Evolutionary conservation across 2,113 vertebrate species (phyloP), one percentile per base, ranked within the genome.

Genomic region (Calonectris borealis): DNA sequence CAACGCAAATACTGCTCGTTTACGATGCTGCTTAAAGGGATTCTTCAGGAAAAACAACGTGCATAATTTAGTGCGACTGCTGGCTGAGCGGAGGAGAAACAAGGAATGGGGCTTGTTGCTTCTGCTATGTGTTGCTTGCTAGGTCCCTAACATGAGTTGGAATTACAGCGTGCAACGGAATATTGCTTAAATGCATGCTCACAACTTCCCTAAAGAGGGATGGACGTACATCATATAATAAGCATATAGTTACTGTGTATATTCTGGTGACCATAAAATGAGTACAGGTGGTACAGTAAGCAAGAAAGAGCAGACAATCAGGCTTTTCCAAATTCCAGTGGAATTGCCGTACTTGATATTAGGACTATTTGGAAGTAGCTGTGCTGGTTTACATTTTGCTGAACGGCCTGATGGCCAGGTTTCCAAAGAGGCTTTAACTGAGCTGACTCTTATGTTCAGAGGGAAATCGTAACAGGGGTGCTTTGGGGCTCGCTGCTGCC

Each of bases 361-460:
- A 66, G n/a, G 13, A 16, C 11, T 57, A 1, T 66, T 32, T 78
- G 51, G 66, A 90, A 62, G 42, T 61, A 69, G 16, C 52, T 57
- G 8, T 46, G 44, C 60, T 72, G 36, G 19, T 65, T 90, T 90
- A 40, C 5, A 0, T 83, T 82, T 62, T 88, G n/a, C 60, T 78
- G 75, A 69, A 42, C 69, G 79, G 51, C 46, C 62, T 88, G 26
- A 11, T 65, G 83, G 77, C 78, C 60, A 13, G 26, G 62, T 88
- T 94, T 82, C 83, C 86, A 86, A 97, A 72, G 27, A 96, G 62
- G 42, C 27, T 93, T 88, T 92, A 86, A 66, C 12, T 7, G 8
- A 96, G 79, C 73, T 89, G 93, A 80, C 75, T 95, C 66, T 85
- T 18, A 11, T 48, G 84, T 92, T 97, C 93, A 80, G 92, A 95